Conservation (phyloP, 2,888 invertebrate species). For the Drosophila mayaguana region DNA sequence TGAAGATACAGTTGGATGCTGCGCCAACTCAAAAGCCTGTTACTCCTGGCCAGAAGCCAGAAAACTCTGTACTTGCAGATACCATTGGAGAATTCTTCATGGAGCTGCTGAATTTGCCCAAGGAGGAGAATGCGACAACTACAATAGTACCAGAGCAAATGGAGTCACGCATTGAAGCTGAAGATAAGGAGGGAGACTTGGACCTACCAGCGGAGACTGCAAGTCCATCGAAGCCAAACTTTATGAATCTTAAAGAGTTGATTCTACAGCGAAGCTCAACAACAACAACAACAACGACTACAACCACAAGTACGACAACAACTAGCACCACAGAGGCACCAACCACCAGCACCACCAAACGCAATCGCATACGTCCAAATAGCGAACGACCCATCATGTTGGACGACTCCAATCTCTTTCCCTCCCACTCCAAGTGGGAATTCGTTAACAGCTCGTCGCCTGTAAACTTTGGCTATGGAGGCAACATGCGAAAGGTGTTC, state of each 20-base stretch:
- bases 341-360: conserved; percentile 59
- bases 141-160: conserved; percentile 36
- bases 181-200: conserved; percentile 65
- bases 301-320: conserved; percentile 29
- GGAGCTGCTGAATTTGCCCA: conserved; percentile 82
- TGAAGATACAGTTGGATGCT: conserved; percentile 12
- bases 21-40: conserved; percentile 31
- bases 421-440: conserved; percentile 86
- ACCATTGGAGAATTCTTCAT: conserved; percentile 84
- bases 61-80: conserved; percentile 79
- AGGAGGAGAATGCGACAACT: conserved; percentile 62
- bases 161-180: conserved; percentile 90
- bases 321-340: conserved; percentile 41
- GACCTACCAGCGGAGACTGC: conserved; percentile 9
- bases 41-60: conserved; percentile 33
- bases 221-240: conserved; percentile 73
- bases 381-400: conserved; percentile 74
- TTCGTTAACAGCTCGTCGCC: conserved; percentile 86
- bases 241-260: conserved; percentile 85
- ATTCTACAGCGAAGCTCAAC: conserved; percentile 71
- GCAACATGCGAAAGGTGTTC: conserved; percentile 87
- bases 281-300: conserved; percentile 13
- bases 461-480: conserved; percentile 70
- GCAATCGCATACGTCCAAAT: conserved; percentile 70
- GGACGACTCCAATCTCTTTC: conserved; percentile 84